A percentile compares a stretch with the other conserved stretches of the same genome.
Conservation (phyloP, 2,797 vertebrate species). For the Sternarchorhynchus goeldii region DNA sequence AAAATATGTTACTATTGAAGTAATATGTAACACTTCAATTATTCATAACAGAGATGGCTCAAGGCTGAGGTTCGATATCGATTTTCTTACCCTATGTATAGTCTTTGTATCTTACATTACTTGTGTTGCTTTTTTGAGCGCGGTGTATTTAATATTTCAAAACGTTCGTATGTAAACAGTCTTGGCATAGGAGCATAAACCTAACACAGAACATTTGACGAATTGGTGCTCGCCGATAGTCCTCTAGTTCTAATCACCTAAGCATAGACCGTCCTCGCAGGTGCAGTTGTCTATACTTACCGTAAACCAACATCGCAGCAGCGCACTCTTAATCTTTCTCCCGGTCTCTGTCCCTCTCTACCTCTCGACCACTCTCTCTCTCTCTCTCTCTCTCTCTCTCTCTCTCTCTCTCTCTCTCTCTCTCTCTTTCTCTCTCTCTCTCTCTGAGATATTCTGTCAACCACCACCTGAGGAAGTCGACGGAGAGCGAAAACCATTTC, state of each 20-base stretch:
- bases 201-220: conserved; percentile 60
- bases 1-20: conserved; percentile 18
- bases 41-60: conserved; percentile 54
- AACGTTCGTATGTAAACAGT: conserved; percentile 12
- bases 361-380: conserved; percentile 67
- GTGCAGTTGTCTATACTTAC: conserved; percentile 70
- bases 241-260: conserved; percentile 74
- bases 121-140: not conserved
- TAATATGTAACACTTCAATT: conserved; percentile 41
- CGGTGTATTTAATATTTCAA: conserved; percentile 24
- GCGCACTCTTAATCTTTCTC: conserved; percentile 73
- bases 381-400: conserved; percentile 55
- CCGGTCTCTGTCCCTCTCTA: conserved; percentile 27
- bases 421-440: conserved; percentile 27
- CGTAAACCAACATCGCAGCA: conserved; percentile 71
- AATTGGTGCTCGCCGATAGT: conserved; percentile 63
- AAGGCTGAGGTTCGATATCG: conserved; percentile 26
- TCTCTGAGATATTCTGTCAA: not conserved
- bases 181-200: conserved; percentile 62
- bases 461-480: not conserved
- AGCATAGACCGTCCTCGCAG: conserved; percentile 56
- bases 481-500: not conserved
- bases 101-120: conserved; percentile 7
- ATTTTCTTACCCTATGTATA: conserved; percentile 28
- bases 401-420: conserved; percentile 25